Evolutionary conservation across 2,888 invertebrate species (phyloP).

Genomic region (Creontiades dilutus): DNA sequence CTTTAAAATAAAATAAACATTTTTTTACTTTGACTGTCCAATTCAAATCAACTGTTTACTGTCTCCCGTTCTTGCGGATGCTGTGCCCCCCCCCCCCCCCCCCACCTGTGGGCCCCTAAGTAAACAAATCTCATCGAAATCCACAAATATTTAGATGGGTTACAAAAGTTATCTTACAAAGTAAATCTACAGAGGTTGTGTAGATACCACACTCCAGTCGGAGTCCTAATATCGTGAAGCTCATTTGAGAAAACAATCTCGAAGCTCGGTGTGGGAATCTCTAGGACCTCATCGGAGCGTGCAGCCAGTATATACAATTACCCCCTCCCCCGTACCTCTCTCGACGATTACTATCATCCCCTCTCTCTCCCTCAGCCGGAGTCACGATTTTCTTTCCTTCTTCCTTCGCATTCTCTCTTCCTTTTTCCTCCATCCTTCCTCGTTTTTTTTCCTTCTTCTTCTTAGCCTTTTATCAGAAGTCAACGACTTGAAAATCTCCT

Average conservation of each 20-base stretch:
- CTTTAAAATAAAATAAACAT: no score
- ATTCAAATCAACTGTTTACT: no score
- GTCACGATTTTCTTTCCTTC: slow-evolving; percentile 24
- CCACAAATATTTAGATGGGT: no score
- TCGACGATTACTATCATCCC: not conserved
- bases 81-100: no score
- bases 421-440: not conserved
- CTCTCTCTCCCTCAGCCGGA: not conserved
- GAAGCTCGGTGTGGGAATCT: not conserved
- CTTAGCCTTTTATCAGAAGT: not conserved
- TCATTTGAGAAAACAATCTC: not conserved
- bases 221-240: not conserved
- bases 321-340: not conserved
- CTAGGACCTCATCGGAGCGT: slow-evolving; percentile 21
- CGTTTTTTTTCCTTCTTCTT: not conserved
- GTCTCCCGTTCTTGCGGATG: no score
- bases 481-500: slow-evolving; percentile 41
- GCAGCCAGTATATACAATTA: slow-evolving; percentile 28
- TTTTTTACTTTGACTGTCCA: no score
- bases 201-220: not conserved
- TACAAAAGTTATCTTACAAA: no score
- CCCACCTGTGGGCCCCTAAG: no score
- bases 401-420: not conserved
- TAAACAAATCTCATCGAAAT: no score
- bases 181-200: not conserved